Base-by-base conservation (phyloP, 2,888 invertebrate genomes). In the Athalia circularis region DNA sequence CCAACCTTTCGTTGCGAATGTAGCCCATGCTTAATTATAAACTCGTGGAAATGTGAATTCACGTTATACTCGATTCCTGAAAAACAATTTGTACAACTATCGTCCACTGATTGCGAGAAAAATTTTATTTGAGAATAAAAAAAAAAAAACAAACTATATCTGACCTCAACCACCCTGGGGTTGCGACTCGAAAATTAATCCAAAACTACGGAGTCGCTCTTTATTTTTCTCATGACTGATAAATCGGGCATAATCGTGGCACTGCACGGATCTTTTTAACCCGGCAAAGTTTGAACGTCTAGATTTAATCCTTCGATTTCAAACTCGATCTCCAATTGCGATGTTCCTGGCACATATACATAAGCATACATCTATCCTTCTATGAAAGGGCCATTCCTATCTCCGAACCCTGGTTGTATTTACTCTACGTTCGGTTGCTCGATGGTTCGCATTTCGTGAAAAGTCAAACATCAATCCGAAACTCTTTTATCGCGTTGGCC, bases 401-500 rank as follows among this genome's bases (percentile, higher is more conserved):
- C 13, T 61, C 4, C 13, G 3, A 4, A 5, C 13, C 13, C n/a
- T 3, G 5, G 13, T 15, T 13, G 61, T 15, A 29, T 68, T 68
- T 68, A 68, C 68, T 6, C 29, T 15, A 29, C 52, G 43, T 68
- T 29, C 52, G 5, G 52, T 11, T 68, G 68, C 11, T 68, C 68
- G 50, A 68, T 68, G 68, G 68, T 54, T 68, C 68, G 68, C 52
- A 52, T 68, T 72, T 59, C 47, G 72, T 59, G 45, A 45, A 72
- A 72, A 72, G 57, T 59, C 57, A 72, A 72, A 59, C 59, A 72
- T 45, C 72, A 45, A 47, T 59, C 72, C 3, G 29, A 15, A 7
- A 47, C 13, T 4, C 64, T 52, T 52, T 68, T 11, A 68, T 68
- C 54, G 52, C 8, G 64, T 43, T 3, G 29, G 43, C 8, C 43